A percentile compares a stretch with the other conserved stretches of the same genome.
Conservation (phyloP, 2,888 invertebrate species). For the Venusia cambrica region DNA sequence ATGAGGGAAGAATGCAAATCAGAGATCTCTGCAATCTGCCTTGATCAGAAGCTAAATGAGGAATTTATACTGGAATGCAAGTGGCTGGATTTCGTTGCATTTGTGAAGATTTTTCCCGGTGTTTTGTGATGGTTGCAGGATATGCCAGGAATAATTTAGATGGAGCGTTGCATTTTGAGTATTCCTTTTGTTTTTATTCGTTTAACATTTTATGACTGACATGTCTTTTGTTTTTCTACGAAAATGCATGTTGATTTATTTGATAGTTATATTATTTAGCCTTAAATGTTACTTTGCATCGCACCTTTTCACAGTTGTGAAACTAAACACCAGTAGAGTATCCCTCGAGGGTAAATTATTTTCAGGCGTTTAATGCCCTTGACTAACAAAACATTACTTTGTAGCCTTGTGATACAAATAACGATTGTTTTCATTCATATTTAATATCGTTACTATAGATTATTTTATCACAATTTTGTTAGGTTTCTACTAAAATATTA, state of each 20-base stretch:
- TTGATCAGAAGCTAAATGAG: constrained; percentile 67
- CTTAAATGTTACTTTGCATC: too few species aligned
- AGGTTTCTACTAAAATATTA: too few species aligned
- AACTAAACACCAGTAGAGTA: too few species aligned
- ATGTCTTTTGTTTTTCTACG: too few species aligned
- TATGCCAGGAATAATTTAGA: constrained; percentile 20
- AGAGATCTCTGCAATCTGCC: constrained; percentile 52
- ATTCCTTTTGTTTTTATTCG: constrained; percentile 3
- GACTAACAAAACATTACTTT: too few species aligned
- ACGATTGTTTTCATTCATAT: constrained; percentile 3
- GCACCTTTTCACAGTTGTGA: too few species aligned
- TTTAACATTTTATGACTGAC: too few species aligned
- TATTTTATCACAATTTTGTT: neutral
- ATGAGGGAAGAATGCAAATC: constrained; percentile 63
- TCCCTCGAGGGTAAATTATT: too few species aligned
- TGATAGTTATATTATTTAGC: too few species aligned
- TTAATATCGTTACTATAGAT: neutral
- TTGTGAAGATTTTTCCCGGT: constrained; percentile 37
- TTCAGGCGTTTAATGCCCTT: too few species aligned
- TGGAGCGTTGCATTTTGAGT: constrained; percentile 3
- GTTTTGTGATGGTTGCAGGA: constrained; percentile 29
- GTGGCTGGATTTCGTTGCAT: constrained; percentile 45
- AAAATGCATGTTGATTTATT: too few species aligned
- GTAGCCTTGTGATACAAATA: too few species aligned
- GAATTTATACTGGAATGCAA: constrained; percentile 70